These are phyloP conservation scores for Taphrorychus bicolor DNA, from an alignment of 2,888 invertebrate genomes.

Conservation along the genomic window DNA sequence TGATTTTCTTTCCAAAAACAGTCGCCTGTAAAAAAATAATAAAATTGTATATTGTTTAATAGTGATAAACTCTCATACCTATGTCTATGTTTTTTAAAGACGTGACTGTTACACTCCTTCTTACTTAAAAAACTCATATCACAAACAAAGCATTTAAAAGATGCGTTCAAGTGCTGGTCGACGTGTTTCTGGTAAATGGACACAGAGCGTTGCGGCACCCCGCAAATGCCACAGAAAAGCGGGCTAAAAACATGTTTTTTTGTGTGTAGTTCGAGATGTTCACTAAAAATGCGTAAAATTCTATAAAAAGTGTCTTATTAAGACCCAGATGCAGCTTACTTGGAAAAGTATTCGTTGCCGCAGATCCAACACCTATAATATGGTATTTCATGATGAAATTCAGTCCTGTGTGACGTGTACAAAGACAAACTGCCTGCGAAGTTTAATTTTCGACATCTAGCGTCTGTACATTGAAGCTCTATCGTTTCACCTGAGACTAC, in stretches of 20 bases:
- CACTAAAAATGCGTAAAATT: not conserved
- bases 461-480: not conserved
- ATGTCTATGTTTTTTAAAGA: conserved; percentile 10
- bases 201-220: not conserved
- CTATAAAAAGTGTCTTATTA: not conserved
- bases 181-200: conserved; percentile 11
- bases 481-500: not conserved
- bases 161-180: conserved; percentile 13
- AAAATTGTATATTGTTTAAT: too few species aligned
- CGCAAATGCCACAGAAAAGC: conserved; percentile 21
- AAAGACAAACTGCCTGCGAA: conserved; percentile 6
- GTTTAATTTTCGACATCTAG: not conserved
- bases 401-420: conserved; percentile 20
- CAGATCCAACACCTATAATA: conserved; percentile 10
- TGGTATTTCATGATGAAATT: not conserved
- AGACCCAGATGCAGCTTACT: too few species aligned
- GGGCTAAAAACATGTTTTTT: conserved; percentile 6
- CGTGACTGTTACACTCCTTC: conserved; percentile 24
- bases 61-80: conserved; percentile 2
- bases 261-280: conserved; percentile 12
- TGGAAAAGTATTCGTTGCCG: conserved; percentile 5
- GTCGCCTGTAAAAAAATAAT: too few species aligned
- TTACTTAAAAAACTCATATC: conserved; percentile 25
- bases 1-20: not conserved
- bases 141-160: conserved; percentile 22